Evolutionary conservation across 2,113 vertebrate species (phyloP), one percentile per base, ranked within the genome.

Genomic region (Etheostoma cragini): DNA sequence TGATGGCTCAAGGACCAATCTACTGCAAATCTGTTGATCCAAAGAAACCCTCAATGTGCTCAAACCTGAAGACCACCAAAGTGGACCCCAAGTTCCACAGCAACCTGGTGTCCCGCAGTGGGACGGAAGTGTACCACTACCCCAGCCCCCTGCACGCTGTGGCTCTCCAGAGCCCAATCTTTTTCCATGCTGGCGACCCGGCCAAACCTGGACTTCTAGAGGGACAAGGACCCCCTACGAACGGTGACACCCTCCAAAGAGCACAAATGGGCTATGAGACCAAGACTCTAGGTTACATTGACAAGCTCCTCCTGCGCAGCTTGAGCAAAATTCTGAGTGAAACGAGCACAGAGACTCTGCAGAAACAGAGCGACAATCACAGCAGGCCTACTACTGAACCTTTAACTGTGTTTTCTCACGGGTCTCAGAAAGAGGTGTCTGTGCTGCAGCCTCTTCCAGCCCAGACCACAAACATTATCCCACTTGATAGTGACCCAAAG

Each of bases 121-220:
- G 97, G 58, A 88, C 90, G 8, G 98, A 99, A 72, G 92, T 98
- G 53, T 99, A 99, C 82, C 94, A 91, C 1, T 98, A 98, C 89
- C 98, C 98, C 26, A 99, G 98, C 73, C 98, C 98, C 0, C 93
- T 99, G 73, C 98, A 99, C 6, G 98, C 97, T 0, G 97, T 99
- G 63, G 98, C 97, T 82, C 92, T 99, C 47, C 98, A 99, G 87
- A 99, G 97, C 84, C 97, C 98, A 0, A 95, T 99, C 58, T 99
- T 98, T 47, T 94, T 93, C 35, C 78, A 92, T n/a, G 84, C 91
- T 38, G 88, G 71, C 7, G 89, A 94, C 61, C 67, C 85, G 3
- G 69, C 76, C 7, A 78, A 69, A 54, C 8, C 65, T 19, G 71
- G 72, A 70, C 45, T 21, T 11, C 30, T 63, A 49, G 80, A 90